phyloP scores from a whole-genome alignment of 2,888 invertebrate genomes.

The Danaus chrysippus region DNA sequence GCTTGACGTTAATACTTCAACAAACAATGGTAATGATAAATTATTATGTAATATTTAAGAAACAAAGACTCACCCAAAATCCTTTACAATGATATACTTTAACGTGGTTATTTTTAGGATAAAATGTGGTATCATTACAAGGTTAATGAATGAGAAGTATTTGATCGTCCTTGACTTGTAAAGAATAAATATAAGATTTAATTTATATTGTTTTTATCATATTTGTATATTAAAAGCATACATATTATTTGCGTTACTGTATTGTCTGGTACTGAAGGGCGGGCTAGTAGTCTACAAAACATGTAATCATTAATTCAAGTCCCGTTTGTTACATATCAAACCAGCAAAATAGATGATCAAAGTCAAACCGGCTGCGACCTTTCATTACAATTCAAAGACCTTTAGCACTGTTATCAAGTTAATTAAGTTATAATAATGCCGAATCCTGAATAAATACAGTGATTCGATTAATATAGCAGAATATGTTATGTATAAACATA shows the following conservation, averaged over 20 bases:
- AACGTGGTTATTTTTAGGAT: too few species aligned
- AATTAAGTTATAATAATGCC: background rate
- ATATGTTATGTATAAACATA: background rate
- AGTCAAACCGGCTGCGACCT: background rate
- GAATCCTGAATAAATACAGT: slow-evolving; percentile 1
- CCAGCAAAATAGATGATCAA: background rate
- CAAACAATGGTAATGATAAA: too few species aligned
- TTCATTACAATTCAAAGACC: background rate
- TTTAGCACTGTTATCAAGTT: background rate
- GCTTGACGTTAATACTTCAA: too few species aligned
- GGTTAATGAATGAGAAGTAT: too few species aligned
- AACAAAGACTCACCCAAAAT: too few species aligned
- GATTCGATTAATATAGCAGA: background rate
- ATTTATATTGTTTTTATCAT: too few species aligned
- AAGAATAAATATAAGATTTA: too few species aligned
- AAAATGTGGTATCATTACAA: too few species aligned
- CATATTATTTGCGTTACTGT: background rate
- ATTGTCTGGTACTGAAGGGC: background rate
- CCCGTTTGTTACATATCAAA: background rate
- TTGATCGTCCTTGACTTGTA: too few species aligned
- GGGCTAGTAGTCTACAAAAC: background rate
- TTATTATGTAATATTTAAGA: too few species aligned
- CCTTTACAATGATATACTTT: too few species aligned
- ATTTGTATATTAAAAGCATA: background rate
- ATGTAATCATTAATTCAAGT: background rate